Percentiles rank a stretch among this genome's conserved stretches.
These are phyloP conservation scores for Solea senegalensis DNA, from an alignment of 2,113 vertebrate species.

Conservation along the genomic window DNA sequence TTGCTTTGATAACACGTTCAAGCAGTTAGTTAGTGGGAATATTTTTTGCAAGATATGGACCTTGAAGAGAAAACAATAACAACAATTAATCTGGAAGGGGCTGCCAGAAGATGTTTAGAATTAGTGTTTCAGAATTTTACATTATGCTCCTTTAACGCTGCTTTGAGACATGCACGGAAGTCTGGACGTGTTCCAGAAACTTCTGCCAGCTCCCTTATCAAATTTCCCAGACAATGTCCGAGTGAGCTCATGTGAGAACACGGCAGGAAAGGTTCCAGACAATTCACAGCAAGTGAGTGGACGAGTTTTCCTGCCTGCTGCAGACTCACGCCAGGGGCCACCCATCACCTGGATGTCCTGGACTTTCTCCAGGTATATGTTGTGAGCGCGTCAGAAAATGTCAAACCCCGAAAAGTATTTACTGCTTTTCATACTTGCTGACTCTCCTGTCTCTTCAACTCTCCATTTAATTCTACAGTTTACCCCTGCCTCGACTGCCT, in stretches of 20 bases:
- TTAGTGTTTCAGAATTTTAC: slow-evolving; percentile 13
- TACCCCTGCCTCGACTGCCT: slow-evolving; percentile 8
- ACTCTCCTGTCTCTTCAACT: not conserved
- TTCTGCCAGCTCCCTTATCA: not conserved
- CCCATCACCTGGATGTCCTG: too few species aligned
- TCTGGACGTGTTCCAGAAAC: not conserved
- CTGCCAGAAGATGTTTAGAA: slow-evolving; percentile 42
- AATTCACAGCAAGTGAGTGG: too few species aligned
- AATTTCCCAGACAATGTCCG: not conserved
- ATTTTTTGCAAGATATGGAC: slow-evolving; percentile 66
- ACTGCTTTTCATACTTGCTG: not conserved
- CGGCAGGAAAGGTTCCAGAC: too few species aligned
- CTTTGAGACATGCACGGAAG: not conserved
- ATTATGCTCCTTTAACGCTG: not conserved
- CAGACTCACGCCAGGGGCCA: too few species aligned
- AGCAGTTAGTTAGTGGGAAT: slow-evolving; percentile 66
- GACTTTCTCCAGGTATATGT: too few species aligned
- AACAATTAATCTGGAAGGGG: slow-evolving; percentile 43
- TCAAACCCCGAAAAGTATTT: not conserved
- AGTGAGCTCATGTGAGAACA: not conserved
- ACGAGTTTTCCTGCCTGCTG: too few species aligned
- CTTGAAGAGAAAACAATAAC: slow-evolving; percentile 62
- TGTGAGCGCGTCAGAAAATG: too few species aligned
- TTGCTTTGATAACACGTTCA: slow-evolving; percentile 80
- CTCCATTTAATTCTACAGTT: not conserved